phyloP scores from a whole-genome alignment of 2,113 vertebrate genomes.

The Stercorarius parasiticus region DNA sequence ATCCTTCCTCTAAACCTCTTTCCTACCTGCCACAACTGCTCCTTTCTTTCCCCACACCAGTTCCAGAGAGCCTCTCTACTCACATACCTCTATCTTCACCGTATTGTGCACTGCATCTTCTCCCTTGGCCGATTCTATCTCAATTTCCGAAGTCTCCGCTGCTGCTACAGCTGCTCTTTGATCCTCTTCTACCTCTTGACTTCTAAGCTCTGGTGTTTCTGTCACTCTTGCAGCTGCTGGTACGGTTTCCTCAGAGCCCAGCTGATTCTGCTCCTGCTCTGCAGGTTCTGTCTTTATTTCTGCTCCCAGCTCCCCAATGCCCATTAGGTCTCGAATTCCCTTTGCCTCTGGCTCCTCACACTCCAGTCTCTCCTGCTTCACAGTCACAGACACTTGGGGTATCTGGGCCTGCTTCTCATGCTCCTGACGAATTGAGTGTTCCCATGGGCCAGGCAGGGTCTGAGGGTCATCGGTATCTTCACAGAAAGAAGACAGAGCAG shows the following conservation, averaged over 20 bases:
- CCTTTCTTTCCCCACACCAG: conserved; percentile 18
- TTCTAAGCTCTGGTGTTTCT: conserved; percentile 73
- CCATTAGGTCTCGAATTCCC: conserved; percentile 74
- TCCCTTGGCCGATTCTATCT: conserved; percentile 61
- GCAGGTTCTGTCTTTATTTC: conserved; percentile 78
- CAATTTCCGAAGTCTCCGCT: conserved; percentile 69
- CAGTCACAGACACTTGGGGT: conserved; percentile 73
- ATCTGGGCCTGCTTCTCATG: conserved; percentile 73
- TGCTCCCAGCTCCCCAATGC: conserved; percentile 69
- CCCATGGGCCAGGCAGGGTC: conserved; percentile 91
- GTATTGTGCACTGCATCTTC: conserved; percentile 63
- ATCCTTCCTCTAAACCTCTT: conserved; percentile 37
- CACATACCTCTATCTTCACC: conserved; percentile 79
- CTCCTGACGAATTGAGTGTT: conserved; percentile 79
- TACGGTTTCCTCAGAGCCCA: conserved; percentile 62
- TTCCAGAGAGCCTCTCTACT: conserved; percentile 23
- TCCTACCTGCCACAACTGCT: conserved; percentile 42
- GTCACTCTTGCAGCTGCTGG: conserved; percentile 48
- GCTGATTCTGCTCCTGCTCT: conserved; percentile 72
- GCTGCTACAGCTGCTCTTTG: conserved; percentile 38
- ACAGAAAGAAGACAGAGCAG: conserved; percentile 90
- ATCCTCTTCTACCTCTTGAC: conserved; percentile 73
- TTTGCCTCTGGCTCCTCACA: conserved; percentile 78
- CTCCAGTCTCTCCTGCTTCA: conserved; percentile 78
- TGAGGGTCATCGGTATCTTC: conserved; percentile 92